Conservation (phyloP, 2,113 vertebrate genomes). For the Brachyhypopomus gauderio region DNA sequence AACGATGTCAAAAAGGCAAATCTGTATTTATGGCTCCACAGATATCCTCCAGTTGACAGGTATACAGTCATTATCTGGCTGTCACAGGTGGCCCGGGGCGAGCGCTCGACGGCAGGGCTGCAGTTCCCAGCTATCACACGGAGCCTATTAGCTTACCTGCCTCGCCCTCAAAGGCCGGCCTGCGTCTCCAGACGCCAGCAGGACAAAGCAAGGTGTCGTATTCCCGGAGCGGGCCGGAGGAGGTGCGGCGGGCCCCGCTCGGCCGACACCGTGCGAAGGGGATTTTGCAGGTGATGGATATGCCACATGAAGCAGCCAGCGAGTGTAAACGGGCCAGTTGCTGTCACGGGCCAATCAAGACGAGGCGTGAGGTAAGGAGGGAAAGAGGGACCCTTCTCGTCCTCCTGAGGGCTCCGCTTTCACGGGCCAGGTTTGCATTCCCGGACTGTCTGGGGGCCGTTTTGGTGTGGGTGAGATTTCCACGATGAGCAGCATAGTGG, state of each 20-base stretch:
- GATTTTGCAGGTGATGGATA: constrained; percentile 63
- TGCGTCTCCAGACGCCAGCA: constrained; percentile 77
- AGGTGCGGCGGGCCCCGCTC: constrained; percentile 64
- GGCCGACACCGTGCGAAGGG: constrained; percentile 72
- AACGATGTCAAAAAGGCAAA: constrained; percentile 82
- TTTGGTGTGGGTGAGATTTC: too few species aligned
- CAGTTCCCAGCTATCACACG: constrained; percentile 79
- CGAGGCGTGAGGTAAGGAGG: constrained; percentile 48
- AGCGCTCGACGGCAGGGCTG: constrained; percentile 68
- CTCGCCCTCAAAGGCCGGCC: constrained; percentile 80
- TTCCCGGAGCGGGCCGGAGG: constrained; percentile 80
- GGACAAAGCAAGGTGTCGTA: constrained; percentile 85
- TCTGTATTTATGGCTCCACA: constrained; percentile 82
- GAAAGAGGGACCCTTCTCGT: too few species aligned
- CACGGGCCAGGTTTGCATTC: too few species aligned
- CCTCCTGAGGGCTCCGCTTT: too few species aligned
- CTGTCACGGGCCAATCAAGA: constrained; percentile 72
- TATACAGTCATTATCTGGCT: constrained; percentile 84
- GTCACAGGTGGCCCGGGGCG: constrained; percentile 76
- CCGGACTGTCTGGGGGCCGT: too few species aligned
- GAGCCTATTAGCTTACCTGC: constrained; percentile 81
- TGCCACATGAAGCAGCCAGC: constrained; percentile 67
- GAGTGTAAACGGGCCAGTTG: constrained; percentile 64
- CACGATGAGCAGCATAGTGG: too few species aligned
- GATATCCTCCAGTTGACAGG: constrained; percentile 83